Evolutionary conservation across 2,113 vertebrate species (phyloP).

Genomic region (Himantopus leucocephalus): DNA sequence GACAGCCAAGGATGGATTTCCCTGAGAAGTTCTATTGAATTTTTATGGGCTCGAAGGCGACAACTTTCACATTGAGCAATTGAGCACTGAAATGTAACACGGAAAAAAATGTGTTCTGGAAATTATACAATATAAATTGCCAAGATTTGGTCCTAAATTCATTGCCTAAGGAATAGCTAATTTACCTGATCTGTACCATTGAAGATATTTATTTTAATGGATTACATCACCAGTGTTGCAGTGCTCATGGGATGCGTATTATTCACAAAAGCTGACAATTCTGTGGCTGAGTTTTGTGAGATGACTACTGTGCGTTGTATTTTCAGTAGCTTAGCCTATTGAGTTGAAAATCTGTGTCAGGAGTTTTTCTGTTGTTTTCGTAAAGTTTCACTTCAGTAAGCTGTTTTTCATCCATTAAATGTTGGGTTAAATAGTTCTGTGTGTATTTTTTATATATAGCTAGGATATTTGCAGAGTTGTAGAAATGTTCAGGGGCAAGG

Average conservation of each 20-base stretch:
- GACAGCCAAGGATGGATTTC: background rate
- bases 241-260: background rate
- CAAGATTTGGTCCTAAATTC: background rate
- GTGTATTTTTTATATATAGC: background rate
- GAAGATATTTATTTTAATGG: background rate
- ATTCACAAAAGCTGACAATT: background rate
- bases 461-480: background rate
- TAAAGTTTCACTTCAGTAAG: background rate
- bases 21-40: background rate
- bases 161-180: background rate
- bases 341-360: background rate
- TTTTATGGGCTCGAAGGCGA: background rate
- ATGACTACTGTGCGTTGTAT: background rate
- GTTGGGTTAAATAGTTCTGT: background rate
- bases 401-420: background rate
- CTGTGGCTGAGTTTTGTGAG: background rate
- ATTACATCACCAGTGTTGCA: background rate
- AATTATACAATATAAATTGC: background rate
- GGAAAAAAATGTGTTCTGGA: background rate
- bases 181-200: background rate
- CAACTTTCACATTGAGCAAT: background rate
- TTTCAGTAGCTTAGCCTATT: background rate
- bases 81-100: background rate
- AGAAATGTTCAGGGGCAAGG: background rate
- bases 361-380: background rate